phyloP scores from a whole-genome alignment of 2,113 vertebrate species.

The Dromaius novaehollandiae region DNA sequence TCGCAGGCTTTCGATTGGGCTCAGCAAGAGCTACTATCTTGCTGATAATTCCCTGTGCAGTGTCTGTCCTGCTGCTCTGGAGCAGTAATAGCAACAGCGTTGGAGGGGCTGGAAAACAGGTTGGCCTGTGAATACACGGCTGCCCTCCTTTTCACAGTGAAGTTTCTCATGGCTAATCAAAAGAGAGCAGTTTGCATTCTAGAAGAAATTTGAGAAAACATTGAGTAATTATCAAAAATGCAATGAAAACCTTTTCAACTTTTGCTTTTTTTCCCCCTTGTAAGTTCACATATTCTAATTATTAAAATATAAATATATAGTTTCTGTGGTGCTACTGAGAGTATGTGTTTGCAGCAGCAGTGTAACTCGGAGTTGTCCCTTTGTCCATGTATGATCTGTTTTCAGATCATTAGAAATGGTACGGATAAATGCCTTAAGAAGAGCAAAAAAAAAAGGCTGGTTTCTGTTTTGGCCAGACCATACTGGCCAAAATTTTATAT shows the following conservation, averaged over 20 bases:
- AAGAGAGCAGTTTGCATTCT: not conserved
- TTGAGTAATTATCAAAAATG: accelerated
- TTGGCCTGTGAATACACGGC: not conserved
- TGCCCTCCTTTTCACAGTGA: not conserved
- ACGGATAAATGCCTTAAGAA: not conserved
- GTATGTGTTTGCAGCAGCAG: not conserved
- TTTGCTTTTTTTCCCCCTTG: not conserved
- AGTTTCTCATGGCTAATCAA: not conserved
- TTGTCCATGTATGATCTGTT: not conserved
- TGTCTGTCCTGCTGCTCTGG: not conserved
- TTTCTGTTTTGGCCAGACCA: not conserved
- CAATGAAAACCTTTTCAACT: accelerated
- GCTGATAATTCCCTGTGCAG: accelerated
- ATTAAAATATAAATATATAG: not conserved
- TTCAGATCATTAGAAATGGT: not conserved
- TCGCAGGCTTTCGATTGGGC: not conserved
- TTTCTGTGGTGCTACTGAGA: not conserved
- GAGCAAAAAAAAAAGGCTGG: not conserved
- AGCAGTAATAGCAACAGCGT: not conserved
- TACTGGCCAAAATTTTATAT: not conserved
- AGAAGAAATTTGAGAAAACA: not conserved
- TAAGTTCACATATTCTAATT: not conserved
- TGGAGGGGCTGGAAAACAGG: not conserved
- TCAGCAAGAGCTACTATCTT: not conserved
- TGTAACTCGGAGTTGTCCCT: not conserved